Evolutionary conservation across 2,888 invertebrate genomes (phyloP).

Genomic region (Xanthorhoe spadicearia): DNA sequence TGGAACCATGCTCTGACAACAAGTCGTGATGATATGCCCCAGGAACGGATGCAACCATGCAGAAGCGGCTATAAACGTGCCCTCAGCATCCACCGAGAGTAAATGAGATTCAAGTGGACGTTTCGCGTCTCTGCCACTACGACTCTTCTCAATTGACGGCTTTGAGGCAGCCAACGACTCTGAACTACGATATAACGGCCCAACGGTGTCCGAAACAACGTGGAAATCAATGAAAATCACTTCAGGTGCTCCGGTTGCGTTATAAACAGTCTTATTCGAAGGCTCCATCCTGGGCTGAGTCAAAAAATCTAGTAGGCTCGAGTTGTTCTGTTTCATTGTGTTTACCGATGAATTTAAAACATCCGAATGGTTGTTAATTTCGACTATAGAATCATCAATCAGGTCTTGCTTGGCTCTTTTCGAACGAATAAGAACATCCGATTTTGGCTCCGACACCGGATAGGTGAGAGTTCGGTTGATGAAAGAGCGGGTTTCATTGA

Average conservation of each 20-base stretch:
- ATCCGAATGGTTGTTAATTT: slow-evolving; percentile 21
- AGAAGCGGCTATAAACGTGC: slow-evolving; percentile 68
- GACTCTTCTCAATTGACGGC: background rate
- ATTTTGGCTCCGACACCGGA: slow-evolving; percentile 15
- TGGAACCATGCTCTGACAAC: slow-evolving; percentile 60
- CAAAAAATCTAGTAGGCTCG: background rate
- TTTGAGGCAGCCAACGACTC: slow-evolving; percentile 41
- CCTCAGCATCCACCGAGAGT: slow-evolving; percentile 64
- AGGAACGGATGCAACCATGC: slow-evolving; percentile 67
- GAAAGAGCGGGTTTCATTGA: slow-evolving; percentile 62
- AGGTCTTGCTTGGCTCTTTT: slow-evolving; percentile 61
- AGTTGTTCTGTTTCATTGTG: slow-evolving; percentile 12
- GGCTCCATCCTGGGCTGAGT: slow-evolving; percentile 2
- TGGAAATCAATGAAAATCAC: slow-evolving; percentile 63
- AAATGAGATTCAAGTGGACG: slow-evolving; percentile 42
- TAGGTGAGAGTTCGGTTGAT: slow-evolving; percentile 54
- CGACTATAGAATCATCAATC: slow-evolving; percentile 20
- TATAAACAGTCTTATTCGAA: slow-evolving; percentile 2
- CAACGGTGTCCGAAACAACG: slow-evolving; percentile 50
- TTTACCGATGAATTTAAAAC: slow-evolving; percentile 14
- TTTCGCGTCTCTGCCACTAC: slow-evolving; percentile 25
- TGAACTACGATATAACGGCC: slow-evolving; percentile 49
- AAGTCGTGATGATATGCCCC: slow-evolving; percentile 57
- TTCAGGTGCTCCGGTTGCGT: slow-evolving; percentile 50
- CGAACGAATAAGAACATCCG: slow-evolving; percentile 44